Evolutionary conservation across 2,113 vertebrate species (phyloP), one percentile per base, ranked within the genome.

Genomic region (Chaetops frenatus): DNA sequence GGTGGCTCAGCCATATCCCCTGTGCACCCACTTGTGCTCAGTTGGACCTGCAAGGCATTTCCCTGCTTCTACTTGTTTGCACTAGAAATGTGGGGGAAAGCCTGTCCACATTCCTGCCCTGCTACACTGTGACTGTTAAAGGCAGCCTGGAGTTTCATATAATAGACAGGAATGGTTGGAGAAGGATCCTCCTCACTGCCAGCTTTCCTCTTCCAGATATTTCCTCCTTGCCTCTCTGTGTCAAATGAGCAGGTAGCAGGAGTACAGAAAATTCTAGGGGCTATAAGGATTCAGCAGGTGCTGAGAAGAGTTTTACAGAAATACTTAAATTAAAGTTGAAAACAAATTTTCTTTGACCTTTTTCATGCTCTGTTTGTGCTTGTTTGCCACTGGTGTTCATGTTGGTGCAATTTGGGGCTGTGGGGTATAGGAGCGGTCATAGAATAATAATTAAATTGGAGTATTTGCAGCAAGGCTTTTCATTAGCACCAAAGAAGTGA

Each of bases 301-400:
- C 60, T 73, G 50, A 58, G 35, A 73, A 66, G 56, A 47, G 5
- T 77, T 90, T 64, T 64, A 36, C 29, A 78, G 61, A 35, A 44
- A 67, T 70, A 15, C 10, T 70, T 27, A 21, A n/a, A 74, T 81
- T 64, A 23, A 93, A 78, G 67, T 21, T 44, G 47, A 90, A 92
- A 96, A 83, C 50, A 85, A 90, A 53, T 91, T 71, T 90, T 77
- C 79, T 88, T 93, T 96, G 94, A 90, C 92, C 92, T 96, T 96
- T 85, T 88, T 40, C 62, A 29, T 86, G 36, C 86, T 87, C 56
- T 86, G 92, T 94, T 95, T 88, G 81, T 94, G 66, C 92, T 95
- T 95, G 94, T 85, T 96, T 95, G 62, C 93, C 44, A 80, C 44
- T 44, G 64, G 23, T 67, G 64, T 83, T 96, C 71, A 0, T 86